Conservation (phyloP, 2,888 invertebrate genomes). For the Clitarchus hookeri region DNA sequence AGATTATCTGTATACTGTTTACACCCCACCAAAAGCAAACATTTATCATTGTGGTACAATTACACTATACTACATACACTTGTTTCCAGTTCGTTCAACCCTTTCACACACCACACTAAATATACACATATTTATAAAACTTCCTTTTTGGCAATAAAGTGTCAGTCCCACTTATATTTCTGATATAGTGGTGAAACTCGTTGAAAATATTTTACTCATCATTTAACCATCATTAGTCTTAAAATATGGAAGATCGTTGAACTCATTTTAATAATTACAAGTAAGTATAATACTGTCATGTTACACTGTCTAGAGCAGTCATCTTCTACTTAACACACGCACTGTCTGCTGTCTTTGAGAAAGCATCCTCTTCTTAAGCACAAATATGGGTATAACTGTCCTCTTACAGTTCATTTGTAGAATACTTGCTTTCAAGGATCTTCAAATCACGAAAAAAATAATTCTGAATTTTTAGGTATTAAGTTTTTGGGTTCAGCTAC, state of each 20-base stretch:
- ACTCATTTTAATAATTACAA: not conserved
- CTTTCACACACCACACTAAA: not conserved
- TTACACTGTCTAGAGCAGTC: not conserved
- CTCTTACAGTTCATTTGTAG: not conserved
- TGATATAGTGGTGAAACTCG: not conserved
- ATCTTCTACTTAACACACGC: not conserved
- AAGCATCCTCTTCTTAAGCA: not conserved
- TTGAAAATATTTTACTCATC: not conserved
- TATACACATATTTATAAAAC: slow-evolving; percentile 24
- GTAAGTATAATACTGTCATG: slow-evolving; percentile 21
- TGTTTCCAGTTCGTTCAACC: not conserved
- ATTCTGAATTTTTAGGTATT: not conserved
- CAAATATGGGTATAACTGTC: not conserved
- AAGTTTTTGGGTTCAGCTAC: not conserved
- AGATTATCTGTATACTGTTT: not conserved
- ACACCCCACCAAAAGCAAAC: not conserved
- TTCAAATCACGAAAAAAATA: not conserved
- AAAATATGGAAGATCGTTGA: slow-evolving; percentile 26
- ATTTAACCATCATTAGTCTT: not conserved
- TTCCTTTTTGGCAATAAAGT: slow-evolving; percentile 17
- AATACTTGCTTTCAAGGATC: not conserved
- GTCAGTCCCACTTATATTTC: not conserved
- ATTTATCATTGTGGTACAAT: not conserved
- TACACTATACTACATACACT: slow-evolving; percentile 10
- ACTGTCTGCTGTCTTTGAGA: not conserved